phyloP scores from a whole-genome alignment of 1,140 invertebrate species.

The Nasonia vitripennis region DNA sequence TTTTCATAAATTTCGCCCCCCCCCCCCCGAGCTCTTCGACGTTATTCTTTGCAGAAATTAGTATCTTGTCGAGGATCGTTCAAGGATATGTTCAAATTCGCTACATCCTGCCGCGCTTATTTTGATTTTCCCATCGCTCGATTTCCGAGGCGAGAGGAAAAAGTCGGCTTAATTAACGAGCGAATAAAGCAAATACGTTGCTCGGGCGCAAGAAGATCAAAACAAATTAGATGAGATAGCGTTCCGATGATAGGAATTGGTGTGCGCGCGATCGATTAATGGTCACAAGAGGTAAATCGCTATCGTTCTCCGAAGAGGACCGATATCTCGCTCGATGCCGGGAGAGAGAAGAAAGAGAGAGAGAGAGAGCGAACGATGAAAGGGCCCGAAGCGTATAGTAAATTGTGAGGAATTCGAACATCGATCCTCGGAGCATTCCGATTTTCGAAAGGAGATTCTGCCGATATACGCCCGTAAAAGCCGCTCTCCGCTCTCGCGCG shows the following conservation, averaged over 20 bases:
- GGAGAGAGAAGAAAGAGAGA: too few species aligned
- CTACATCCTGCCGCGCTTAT: not conserved
- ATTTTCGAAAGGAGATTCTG: constrained; percentile 44
- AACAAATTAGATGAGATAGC: constrained; percentile 42
- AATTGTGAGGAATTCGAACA: constrained; percentile 60
- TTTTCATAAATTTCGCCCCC: constrained; percentile 48
- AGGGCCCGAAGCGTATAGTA: constrained; percentile 59
- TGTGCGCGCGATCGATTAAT: constrained; percentile 58
- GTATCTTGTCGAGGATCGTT: not conserved
- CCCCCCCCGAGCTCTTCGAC: not conserved
- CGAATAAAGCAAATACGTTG: not conserved
- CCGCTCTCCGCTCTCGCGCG: not conserved
- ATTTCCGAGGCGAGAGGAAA: constrained; percentile 23
- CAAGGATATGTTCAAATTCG: not conserved
- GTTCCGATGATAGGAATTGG: constrained; percentile 46
- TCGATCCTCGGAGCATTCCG: constrained; percentile 57
- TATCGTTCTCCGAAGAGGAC: constrained; percentile 54
- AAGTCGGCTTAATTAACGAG: constrained; percentile 34
- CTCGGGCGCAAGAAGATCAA: not conserved
- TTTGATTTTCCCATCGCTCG: constrained; percentile 35
- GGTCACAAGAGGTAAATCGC: constrained; percentile 55
- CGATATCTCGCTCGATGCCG: constrained; percentile 56
- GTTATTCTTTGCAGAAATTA: constrained; percentile 27
- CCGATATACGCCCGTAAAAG: constrained; percentile 29
- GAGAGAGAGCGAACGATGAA: constrained; percentile 53